Evolutionary conservation across 37 sponge, comb jelly and placozoan species (phyloP), one percentile per base, ranked within the genome.

Genomic region (Hexactinellida sp.): DNA sequence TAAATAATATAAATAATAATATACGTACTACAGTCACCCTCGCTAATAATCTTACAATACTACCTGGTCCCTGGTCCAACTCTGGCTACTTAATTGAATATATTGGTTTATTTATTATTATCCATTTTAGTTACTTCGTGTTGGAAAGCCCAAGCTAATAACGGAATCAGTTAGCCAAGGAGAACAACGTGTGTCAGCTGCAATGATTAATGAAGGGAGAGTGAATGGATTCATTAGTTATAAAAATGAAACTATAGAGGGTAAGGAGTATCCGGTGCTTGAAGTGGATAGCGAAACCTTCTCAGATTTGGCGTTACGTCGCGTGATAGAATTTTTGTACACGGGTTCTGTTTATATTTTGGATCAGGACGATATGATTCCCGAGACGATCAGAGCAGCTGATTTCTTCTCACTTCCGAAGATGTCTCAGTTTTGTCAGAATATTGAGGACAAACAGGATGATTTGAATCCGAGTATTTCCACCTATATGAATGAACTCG

Each of bases 391-490:
- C 23, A 82, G 19, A 3, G 91, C 87, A 24, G 93, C 93, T 36
- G 47, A 82, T 23, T 28, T 91, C 7, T 39, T 95, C 83, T 91
- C 93, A 36, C 83, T 93, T 7, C 93, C 96, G 9, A 90, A 95
- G 85, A 76, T 95, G 52, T 52, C 54, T 25, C 52, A 38, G 16
- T 85, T 95, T 16, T 86, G 89, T 36, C 83, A 91, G 84, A 95
- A 95, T 84, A 89, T 87, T 34, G 38, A 84, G 19, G 87, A 90
- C 0, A 89, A 86, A 24, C 83, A 90, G 13, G 96, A 93, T 86
- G 89, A 89, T 87, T 85, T 95, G 24, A 95, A 95, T 71, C 96
- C 93, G 0, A 91, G 92, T 83, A 91, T 95, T 37, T 92, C 92
- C 0, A 95, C 93, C 0, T 92, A 92, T 92, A 82, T 95, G 55